Conservation (phyloP, 2,113 vertebrate species). For the Limnothrissa miodon region DNA sequence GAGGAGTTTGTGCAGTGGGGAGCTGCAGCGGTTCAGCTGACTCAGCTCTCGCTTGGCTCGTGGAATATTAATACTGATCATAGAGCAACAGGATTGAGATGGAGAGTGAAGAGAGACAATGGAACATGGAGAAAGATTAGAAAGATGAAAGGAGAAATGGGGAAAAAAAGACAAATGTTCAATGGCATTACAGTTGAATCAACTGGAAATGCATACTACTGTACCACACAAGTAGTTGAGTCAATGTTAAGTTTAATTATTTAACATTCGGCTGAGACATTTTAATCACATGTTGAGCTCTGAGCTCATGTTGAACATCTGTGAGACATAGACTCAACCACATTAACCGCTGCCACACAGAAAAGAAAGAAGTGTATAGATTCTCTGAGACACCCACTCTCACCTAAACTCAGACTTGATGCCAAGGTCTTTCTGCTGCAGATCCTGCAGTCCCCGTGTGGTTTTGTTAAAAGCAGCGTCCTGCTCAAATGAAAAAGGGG, state of each 20-base stretch:
- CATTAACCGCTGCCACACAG: no score
- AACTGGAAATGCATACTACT: neutral
- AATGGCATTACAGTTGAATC: no score
- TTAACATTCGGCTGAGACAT: neutral
- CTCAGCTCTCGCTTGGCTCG: slow-evolving; percentile 89
- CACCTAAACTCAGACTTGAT: slow-evolving; percentile 94
- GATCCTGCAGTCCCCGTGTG: slow-evolving; percentile 89
- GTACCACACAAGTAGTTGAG: neutral
- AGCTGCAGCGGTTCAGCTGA: slow-evolving; percentile 87
- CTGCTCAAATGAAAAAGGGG: slow-evolving; percentile 63
- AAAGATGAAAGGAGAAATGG: neutral
- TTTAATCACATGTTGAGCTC: neutral
- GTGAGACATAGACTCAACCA: no score
- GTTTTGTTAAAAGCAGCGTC: slow-evolving; percentile 97
- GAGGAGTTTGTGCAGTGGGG: slow-evolving; percentile 90
- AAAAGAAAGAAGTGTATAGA: neutral
- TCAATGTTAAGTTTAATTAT: no score
- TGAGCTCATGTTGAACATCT: no score
- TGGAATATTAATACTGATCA: slow-evolving; percentile 88
- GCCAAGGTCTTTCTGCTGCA: slow-evolving; percentile 92
- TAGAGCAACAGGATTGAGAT: neutral
- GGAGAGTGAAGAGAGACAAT: neutral
- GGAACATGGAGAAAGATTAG: neutral
- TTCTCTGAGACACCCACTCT: slow-evolving; percentile 26
- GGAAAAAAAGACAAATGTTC: neutral